phyloP scores from a whole-genome alignment of 2,888 invertebrate species.

The Cataglyphis livida region DNA sequence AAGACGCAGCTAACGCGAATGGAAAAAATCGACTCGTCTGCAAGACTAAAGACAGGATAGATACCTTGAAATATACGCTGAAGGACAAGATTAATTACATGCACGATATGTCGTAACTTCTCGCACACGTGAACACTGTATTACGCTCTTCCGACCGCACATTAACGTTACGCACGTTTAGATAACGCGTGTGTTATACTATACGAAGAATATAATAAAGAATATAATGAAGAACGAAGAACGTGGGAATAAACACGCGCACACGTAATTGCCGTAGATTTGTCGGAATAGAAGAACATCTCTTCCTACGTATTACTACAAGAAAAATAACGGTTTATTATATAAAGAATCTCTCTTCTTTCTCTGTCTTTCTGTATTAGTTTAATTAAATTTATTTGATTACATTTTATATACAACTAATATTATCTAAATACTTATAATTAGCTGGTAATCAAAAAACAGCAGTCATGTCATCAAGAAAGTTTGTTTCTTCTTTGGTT shows the following conservation, averaged over 20 bases:
- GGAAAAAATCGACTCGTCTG: not conserved
- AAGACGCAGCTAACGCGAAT: conserved; percentile 9
- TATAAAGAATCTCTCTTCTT: not conserved
- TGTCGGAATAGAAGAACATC: not conserved
- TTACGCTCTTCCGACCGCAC: not conserved
- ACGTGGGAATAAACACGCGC: not conserved
- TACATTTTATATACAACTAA: conserved; percentile 6
- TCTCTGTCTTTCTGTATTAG: too few relatives aligned
- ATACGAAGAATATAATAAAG: not conserved
- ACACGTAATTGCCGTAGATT: not conserved
- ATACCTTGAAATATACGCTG: conserved; percentile 19
- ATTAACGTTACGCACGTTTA: not conserved
- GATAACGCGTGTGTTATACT: not conserved
- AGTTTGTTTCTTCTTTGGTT: conserved; percentile 32
- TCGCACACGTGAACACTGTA: conserved; percentile 32
- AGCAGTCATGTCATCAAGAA: not conserved
- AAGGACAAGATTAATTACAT: conserved; percentile 25
- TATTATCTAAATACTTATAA: not conserved
- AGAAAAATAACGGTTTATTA: conserved; percentile 4
- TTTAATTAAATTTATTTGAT: conserved; percentile 24
- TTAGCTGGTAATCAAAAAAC: conserved; percentile 13
- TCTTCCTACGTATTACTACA: not conserved
- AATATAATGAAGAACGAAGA: not conserved
- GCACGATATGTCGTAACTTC: not conserved
- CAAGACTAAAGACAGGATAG: conserved; percentile 5